Percentiles rank a stretch among this genome's conserved stretches.
These are phyloP conservation scores for Bufotes viridis DNA, from an alignment of 2,797 vertebrate species.

Conservation along the genomic window DNA sequence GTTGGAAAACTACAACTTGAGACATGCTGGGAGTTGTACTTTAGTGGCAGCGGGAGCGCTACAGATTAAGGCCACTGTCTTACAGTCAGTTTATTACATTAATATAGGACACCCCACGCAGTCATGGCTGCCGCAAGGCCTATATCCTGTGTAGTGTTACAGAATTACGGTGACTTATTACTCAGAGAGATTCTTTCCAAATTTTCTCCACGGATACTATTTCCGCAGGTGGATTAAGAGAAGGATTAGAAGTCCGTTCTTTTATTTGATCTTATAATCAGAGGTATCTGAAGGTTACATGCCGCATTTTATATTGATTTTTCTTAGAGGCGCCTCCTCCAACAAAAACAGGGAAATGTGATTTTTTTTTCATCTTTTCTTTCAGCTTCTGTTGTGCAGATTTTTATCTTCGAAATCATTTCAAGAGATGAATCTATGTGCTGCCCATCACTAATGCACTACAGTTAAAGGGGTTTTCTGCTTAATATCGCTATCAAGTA, in stretches of 20 bases:
- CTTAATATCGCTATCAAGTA: too few species aligned
- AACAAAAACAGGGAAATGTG: not conserved
- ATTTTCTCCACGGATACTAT: not conserved
- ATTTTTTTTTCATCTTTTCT: not conserved
- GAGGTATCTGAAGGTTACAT: constrained; percentile 13
- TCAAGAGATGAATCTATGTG: not conserved
- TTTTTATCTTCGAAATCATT: not conserved
- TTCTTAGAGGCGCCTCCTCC: not conserved
- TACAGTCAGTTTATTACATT: not conserved
- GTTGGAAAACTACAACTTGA: too few species aligned
- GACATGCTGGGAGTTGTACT: too few species aligned
- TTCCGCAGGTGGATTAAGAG: constrained; percentile 13
- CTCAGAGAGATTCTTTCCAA: not conserved
- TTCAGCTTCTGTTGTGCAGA: not conserved
- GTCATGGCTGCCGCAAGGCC: not conserved
- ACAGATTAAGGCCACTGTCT: too few species aligned
- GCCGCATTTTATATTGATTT: not conserved
- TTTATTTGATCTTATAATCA: constrained; percentile 33
- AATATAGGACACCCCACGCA: not conserved
- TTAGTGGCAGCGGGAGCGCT: too few species aligned
- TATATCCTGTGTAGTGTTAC: not conserved
- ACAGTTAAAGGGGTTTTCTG: too few species aligned
- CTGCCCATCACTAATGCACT: not conserved
- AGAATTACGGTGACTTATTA: not conserved
- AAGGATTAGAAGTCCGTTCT: not conserved